phyloP scores from a whole-genome alignment of 2,888 invertebrate genomes.

The Drosophila bunnanda region DNA sequence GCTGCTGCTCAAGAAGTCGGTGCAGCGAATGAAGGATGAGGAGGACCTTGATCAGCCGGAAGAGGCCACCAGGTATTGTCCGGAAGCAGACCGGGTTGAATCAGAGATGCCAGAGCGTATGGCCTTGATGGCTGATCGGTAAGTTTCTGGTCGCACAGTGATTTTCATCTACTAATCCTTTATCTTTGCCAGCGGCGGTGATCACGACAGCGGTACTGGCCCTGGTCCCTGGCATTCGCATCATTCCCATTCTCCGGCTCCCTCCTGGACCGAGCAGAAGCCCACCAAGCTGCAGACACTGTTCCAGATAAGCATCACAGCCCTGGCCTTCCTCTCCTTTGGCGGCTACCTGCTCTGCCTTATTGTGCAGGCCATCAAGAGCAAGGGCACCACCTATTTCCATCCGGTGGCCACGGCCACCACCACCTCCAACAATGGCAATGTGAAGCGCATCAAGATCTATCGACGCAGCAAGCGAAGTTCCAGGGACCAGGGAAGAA shows the following conservation, averaged over 20 bases:
- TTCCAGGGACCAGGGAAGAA: neutral
- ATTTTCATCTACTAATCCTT: no score
- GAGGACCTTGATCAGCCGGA: neutral
- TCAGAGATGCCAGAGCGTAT: conserved; percentile 59
- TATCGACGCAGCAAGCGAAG: conserved; percentile 76
- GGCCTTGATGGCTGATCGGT: conserved; percentile 81
- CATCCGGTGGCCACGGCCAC: conserved; percentile 81
- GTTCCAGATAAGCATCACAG: conserved; percentile 91
- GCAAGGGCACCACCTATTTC: conserved; percentile 86
- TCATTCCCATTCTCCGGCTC: conserved; percentile 9
- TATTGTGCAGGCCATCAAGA: conserved; percentile 90
- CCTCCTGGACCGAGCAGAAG: conserved; percentile 81
- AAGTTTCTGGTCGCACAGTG: no score
- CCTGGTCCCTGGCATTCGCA: conserved; percentile 44
- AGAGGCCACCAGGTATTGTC: neutral
- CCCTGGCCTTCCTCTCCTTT: conserved; percentile 92
- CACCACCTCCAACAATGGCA: conserved; percentile 66
- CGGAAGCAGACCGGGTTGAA: neutral
- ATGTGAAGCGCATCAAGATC: conserved; percentile 83
- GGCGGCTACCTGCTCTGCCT: conserved; percentile 93
- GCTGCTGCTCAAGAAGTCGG: conserved; percentile 86
- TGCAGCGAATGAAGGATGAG: conserved; percentile 63
- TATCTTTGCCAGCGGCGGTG: conserved; percentile 9
- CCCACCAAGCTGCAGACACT: conserved; percentile 89
- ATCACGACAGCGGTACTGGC: conserved; percentile 31